Percentiles rank a stretch among this genome's conserved stretches.
phyloP scores from a whole-genome alignment of 2,888 invertebrate genomes.

The Rhingia rostrata region DNA sequence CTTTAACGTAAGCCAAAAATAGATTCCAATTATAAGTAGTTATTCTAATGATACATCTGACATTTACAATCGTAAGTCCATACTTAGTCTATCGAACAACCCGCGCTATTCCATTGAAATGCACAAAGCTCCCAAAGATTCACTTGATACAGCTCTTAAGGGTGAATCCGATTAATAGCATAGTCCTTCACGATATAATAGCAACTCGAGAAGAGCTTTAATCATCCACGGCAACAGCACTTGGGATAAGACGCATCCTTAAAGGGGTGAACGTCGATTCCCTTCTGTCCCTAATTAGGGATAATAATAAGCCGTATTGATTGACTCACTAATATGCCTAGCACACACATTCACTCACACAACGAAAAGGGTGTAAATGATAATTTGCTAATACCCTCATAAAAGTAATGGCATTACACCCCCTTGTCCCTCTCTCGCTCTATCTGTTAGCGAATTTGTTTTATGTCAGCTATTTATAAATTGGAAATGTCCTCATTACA shows the following conservation, averaged over 20 bases:
- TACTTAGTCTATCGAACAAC: too few species aligned
- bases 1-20: too few species aligned
- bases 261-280: background rate
- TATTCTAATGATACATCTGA: too few species aligned
- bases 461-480: background rate
- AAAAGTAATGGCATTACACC: background rate
- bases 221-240: background rate
- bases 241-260: background rate
- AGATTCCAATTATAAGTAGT: too few species aligned
- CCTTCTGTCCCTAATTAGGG: background rate
- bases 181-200: background rate
- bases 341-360: background rate
- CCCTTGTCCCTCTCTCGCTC: too few species aligned
- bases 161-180: too few species aligned
- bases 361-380: background rate
- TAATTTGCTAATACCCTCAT: too few species aligned
- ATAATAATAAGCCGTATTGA: background rate
- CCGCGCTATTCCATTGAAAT: too few species aligned
- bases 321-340: background rate
- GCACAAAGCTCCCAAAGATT: too few species aligned
- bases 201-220: background rate
- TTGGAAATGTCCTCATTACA: conserved; percentile 34
- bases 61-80: too few species aligned
- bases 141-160: too few species aligned
- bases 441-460: background rate